Percentiles rank a stretch among this genome's conserved stretches.
Evolutionary conservation across 92 coral and sea anemone genomes (phyloP).

Genomic region (Porites rus): DNA sequence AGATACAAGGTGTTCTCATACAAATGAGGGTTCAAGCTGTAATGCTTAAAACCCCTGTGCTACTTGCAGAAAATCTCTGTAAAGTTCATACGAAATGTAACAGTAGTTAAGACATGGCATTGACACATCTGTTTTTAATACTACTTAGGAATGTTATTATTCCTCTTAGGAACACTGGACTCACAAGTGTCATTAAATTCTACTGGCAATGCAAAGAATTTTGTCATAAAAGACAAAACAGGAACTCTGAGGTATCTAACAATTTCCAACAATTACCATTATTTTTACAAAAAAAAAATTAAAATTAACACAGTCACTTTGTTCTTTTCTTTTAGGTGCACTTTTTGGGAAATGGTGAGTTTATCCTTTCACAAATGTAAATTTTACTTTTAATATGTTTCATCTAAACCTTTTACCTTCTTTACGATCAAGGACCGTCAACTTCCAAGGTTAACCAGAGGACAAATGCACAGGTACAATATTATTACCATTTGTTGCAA

Average conservation of each 20-base stretch:
- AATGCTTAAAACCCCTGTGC: no score
- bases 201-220: constrained; percentile 83
- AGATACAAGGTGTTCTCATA: background rate
- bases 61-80: no score
- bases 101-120: no score
- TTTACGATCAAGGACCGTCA: constrained; percentile 75
- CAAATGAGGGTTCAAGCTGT: no score
- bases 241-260: constrained; percentile 69
- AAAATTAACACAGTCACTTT: background rate
- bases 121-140: no score
- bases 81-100: no score
- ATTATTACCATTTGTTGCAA: no score
- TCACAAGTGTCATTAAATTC: constrained; percentile 88
- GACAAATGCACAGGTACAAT: constrained; percentile 86
- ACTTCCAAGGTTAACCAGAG: constrained; percentile 91
- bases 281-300: no score
- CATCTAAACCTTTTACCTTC: background rate
- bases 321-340: constrained; percentile 77
- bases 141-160: background rate
- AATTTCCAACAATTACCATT: background rate
- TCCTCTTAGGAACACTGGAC: constrained; percentile 78
- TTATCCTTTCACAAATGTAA: background rate
- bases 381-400: no score
- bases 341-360: constrained; percentile 99
- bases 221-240: constrained; percentile 83